A percentile compares a stretch with the other conserved stretches of the same genome.
Conservation (phyloP, 35 echinoderm and acorn worm species). For the Eucidaris tribuloides region DNA sequence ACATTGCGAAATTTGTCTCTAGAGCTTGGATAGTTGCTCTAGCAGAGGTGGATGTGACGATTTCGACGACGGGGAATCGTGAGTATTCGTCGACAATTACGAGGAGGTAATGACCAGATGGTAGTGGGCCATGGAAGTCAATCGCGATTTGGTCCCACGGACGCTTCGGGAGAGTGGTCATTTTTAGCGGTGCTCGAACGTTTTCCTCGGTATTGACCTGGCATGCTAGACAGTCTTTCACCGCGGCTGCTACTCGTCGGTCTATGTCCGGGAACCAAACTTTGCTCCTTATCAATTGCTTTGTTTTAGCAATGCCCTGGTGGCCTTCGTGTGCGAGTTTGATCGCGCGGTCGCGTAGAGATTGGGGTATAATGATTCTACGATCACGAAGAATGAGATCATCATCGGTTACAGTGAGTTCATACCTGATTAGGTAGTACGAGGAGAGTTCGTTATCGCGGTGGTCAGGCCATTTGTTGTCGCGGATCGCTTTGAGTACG, state of each 20-base stretch:
- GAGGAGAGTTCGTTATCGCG: not conserved
- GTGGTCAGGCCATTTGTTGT: conserved; percentile 11
- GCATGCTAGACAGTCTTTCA: not conserved
- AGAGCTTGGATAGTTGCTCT: conserved; percentile 44
- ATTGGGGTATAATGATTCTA: not conserved
- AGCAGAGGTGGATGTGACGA: conserved; percentile 49
- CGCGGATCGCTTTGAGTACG: not conserved
- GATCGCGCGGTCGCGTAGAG: not conserved
- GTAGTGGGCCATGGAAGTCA: conserved; percentile 34
- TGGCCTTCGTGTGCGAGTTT: conserved; percentile 33
- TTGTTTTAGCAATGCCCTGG: conserved; percentile 39
- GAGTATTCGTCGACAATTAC: conserved; percentile 64
- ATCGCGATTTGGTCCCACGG: conserved; percentile 26
- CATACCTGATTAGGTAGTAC: not conserved
- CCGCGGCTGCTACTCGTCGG: not conserved
- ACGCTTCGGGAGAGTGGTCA: conserved; percentile 18
- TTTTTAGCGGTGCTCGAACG: conserved; percentile 20
- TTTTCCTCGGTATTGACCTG: not conserved
- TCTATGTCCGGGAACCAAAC: conserved; percentile 56
- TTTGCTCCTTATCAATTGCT: conserved; percentile 17
- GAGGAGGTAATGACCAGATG: conserved; percentile 29
- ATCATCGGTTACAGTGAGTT: not conserved
- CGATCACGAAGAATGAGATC: not conserved
- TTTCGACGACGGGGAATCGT: conserved; percentile 64
- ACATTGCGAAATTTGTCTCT: too few species aligned